phyloP scores from a whole-genome alignment of 2,888 invertebrate genomes.

The Ectropis crepuscularia region DNA sequence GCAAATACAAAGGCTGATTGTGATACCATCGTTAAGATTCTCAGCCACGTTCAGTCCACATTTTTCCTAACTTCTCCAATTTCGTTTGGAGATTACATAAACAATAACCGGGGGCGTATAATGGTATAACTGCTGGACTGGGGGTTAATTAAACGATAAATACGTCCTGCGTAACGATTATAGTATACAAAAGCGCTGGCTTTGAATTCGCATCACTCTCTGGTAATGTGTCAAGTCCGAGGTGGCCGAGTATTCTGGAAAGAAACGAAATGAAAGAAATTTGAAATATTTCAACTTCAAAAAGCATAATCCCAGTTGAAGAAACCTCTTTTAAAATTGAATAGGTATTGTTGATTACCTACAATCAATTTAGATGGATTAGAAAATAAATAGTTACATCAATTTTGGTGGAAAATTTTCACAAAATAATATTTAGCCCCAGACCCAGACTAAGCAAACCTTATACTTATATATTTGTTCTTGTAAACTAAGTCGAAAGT shows the following conservation, averaged over 20 bases:
- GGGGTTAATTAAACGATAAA: constrained; percentile 83
- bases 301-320: too few species aligned
- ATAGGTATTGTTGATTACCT: too few species aligned
- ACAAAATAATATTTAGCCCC: too few species aligned
- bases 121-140: constrained; percentile 62
- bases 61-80: constrained; percentile 69
- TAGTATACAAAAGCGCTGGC: constrained; percentile 78
- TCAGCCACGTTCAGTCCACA: constrained; percentile 36
- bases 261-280: too few species aligned
- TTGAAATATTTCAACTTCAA: too few species aligned
- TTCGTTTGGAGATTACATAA: constrained; percentile 69
- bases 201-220: constrained; percentile 84
- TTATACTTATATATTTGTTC: too few species aligned
- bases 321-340: too few species aligned
- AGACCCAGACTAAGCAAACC: too few species aligned
- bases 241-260: constrained; percentile 57
- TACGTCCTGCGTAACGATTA: constrained; percentile 74
- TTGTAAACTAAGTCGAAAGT: too few species aligned
- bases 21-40: constrained; percentile 41
- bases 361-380: too few species aligned
- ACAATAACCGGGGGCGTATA: constrained; percentile 64
- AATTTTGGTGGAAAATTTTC: too few species aligned
- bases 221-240: constrained; percentile 77
- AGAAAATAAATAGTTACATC: too few species aligned
- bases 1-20: constrained; percentile 5